These are phyloP conservation scores for Drosophila sproati DNA, from an alignment of 1,140 invertebrate species.

Conservation along the genomic window DNA sequence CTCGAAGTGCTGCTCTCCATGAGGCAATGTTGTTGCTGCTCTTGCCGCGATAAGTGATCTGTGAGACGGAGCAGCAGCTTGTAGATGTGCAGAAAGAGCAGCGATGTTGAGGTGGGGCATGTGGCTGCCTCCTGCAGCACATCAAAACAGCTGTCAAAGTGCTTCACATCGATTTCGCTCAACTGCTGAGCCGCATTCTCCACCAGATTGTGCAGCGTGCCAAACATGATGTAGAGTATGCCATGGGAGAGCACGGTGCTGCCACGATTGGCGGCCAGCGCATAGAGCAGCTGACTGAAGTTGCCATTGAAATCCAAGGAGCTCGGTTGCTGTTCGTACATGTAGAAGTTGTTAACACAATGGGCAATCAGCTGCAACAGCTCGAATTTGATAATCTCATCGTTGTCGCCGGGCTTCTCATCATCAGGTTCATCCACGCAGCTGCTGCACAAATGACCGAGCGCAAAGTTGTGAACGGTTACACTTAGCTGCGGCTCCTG, in stretches of 20 bases:
- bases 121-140: slow-evolving; percentile 51
- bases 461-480: slow-evolving; percentile 72
- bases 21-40: slow-evolving; percentile 62
- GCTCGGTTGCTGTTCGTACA: slow-evolving; percentile 52
- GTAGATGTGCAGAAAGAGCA: slow-evolving; percentile 66
- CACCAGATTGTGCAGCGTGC: slow-evolving; percentile 70
- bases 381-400: slow-evolving; percentile 72
- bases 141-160: slow-evolving; percentile 69
- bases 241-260: slow-evolving; percentile 53
- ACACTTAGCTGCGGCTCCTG: slow-evolving; percentile 64
- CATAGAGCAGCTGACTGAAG: slow-evolving; percentile 67
- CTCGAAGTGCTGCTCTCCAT: slow-evolving; percentile 68
- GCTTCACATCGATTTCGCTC: slow-evolving; percentile 59
- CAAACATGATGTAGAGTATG: slow-evolving; percentile 71
- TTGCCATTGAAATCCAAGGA: slow-evolving; percentile 68
- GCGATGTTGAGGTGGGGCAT: slow-evolving; percentile 19
- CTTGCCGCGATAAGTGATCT: slow-evolving; percentile 58
- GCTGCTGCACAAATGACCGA: slow-evolving; percentile 63
- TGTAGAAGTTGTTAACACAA: slow-evolving; percentile 75
- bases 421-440: slow-evolving; percentile 28
- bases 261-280: slow-evolving; percentile 60
- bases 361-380: slow-evolving; percentile 65
- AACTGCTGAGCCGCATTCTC: slow-evolving; percentile 54
- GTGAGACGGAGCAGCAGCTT: slow-evolving; percentile 65
- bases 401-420: slow-evolving; percentile 33